Evolutionary conservation across 1,140 invertebrate genomes (phyloP), one percentile per base, ranked within the genome.

Genomic region (Drosophila orena): DNA sequence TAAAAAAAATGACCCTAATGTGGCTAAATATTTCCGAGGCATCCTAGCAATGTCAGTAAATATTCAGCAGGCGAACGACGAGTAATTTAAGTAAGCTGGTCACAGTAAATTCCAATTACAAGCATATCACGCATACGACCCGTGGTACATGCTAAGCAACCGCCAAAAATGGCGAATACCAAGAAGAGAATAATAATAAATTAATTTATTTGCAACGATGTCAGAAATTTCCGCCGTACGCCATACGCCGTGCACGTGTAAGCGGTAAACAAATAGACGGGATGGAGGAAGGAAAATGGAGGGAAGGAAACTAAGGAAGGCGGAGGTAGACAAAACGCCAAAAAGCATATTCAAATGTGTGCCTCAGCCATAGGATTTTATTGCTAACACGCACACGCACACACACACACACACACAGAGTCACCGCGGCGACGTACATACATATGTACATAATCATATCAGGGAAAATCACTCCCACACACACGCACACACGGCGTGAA

Each of bases 381-480:
- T 76, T 77, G 73, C 68, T 42, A 0, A 46, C 44, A 71, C 54
- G n/a, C n/a, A n/a, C n/a, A n/a, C n/a, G n/a, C n/a, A 46, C 56
- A 61, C 46, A 79, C 55, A 54, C 50, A 37, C 35, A 10, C 35
- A 37, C 35, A 12, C 37, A 30, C 30, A 30, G 7, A 44, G 24
- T 35, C 14, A 40, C 37, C 64, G 53, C 70, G 58, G 57, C 58
- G 59, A 69, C 64, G 38, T 60, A 60, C 17, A 74, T 81, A 86
- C 83, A 88, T 88, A 60, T 24, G 77, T 81, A 86, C 83, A 88
- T 88, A 86, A 86, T 86, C 79, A 83, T 88, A 86, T 86, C 83
- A 77, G 55, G 78, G 50, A 77, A 83, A 86, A 88, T 86, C 83
- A 61, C 68, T 60, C 56, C 44, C 62, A 40, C 52, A 60, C 56